These are phyloP conservation scores for Sarcophilus harrisii DNA, from an alignment of 2,797 vertebrate species.

Conservation along the genomic window DNA sequence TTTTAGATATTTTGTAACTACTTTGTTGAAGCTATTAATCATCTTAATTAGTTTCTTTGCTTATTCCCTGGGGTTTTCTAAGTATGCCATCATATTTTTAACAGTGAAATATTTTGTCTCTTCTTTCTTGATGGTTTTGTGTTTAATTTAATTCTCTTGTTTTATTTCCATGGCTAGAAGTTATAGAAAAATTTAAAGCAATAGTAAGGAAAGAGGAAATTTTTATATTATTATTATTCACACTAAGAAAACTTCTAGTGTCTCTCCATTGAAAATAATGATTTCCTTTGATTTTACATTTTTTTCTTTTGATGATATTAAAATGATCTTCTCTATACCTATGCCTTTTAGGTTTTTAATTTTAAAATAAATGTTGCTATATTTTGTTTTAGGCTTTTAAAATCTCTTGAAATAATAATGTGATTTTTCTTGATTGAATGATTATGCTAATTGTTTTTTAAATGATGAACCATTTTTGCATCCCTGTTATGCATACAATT, in stretches of 20 bases:
- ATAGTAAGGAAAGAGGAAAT: background rate
- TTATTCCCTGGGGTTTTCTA: background rate
- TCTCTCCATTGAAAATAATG: background rate
- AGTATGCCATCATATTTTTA: background rate
- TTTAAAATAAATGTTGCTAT: background rate
- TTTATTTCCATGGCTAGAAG: background rate
- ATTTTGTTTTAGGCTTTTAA: background rate
- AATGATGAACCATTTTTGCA: background rate
- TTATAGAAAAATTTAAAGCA: background rate
- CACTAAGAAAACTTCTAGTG: background rate
- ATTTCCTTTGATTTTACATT: background rate
- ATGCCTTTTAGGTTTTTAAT: background rate
- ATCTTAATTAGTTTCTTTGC: background rate
- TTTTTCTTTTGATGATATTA: background rate
- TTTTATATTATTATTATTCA: background rate
- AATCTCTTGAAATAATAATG: background rate
- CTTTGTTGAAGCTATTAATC: background rate
- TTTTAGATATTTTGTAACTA: background rate
- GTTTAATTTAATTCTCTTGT: background rate
- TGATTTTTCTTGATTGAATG: background rate
- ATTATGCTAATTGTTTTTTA: background rate
- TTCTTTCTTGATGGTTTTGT: background rate
- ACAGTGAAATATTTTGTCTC: background rate
- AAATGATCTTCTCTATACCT: background rate
- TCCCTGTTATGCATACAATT: background rate